Base-by-base conservation (phyloP, 2,113 vertebrate species). In the Balaeniceps rex region DNA sequence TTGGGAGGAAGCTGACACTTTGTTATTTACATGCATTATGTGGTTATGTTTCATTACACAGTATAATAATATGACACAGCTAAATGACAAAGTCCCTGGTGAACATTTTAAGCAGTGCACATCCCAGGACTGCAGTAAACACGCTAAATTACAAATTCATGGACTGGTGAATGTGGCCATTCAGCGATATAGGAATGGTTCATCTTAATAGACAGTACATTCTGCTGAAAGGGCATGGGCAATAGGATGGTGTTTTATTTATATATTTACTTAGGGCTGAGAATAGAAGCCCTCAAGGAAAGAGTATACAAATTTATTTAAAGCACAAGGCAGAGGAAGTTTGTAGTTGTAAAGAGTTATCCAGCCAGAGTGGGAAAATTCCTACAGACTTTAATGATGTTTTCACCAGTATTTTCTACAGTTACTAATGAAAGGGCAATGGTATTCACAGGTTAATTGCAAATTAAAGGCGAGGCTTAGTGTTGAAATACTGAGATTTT, bases 1-100 rank as follows among this genome's bases (percentile, higher is more conserved):
- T 96, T 96, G 92, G 29, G 40, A 70, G 89, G 65, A 84, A 95
- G 49, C 60, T 92, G 89, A 93, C 78, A 87, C 64, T 87, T 96
- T 81, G 74, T 97, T 97, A 95, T 96, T 96, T 97, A 94, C 60
- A 65, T 93, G 70, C 75, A 92, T 90, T 91, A 93, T 90, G 70
- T 86, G 46, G 76, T 96, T 94, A 94, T 92, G 90, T 95, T 95
- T 98, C 93, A 91, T 97, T 96, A 96, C 71, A 83, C 79, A 74
- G 69, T 70, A 77, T 96, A 94, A 93, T 91, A 94, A 93, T 60
- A 86, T 91, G 76, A 94, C 70, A 90, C 46, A 94, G 88, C 88
- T 89, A 96, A 97, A 97, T 83, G 76, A 90, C 91, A 94, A 71
- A 96, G n/a, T 92, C 75, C 84, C 89, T 79, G 58, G 88, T 70